phyloP scores from a whole-genome alignment of 2,888 invertebrate genomes.

The Calameuta idolon region DNA sequence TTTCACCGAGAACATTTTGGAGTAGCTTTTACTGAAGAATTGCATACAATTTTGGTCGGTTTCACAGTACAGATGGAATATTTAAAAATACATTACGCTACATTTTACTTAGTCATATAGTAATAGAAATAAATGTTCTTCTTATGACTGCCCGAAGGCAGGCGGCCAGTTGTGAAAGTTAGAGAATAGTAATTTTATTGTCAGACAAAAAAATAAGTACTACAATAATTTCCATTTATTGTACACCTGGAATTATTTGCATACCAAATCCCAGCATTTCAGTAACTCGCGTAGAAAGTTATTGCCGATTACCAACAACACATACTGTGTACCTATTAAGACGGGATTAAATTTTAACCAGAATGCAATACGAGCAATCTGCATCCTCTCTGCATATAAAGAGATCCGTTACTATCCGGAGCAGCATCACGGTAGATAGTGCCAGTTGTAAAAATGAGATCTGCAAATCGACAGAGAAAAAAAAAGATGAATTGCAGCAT shows the following conservation, averaged over 20 bases:
- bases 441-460: not conserved
- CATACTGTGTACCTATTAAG: not conserved
- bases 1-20: too few relatives aligned
- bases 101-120: too few relatives aligned
- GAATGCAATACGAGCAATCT: not conserved
- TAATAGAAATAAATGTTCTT: too few relatives aligned
- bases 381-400: not conserved
- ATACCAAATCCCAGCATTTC: not conserved
- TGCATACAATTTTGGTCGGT: too few relatives aligned
- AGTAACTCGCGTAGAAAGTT: not conserved
- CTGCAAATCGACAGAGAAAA: not conserved
- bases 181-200: too few relatives aligned
- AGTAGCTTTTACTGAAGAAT: too few relatives aligned
- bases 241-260: not conserved
- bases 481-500: slow-evolving; percentile 23
- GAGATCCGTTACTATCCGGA: not conserved
- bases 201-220: too few relatives aligned
- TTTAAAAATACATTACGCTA: too few relatives aligned
- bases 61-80: too few relatives aligned
- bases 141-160: too few relatives aligned
- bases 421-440: not conserved
- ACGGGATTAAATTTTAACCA: not conserved
- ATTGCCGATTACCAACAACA: not conserved
- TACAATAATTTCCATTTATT: not conserved
- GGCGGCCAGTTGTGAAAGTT: too few relatives aligned